These are phyloP conservation scores for Thalassophryne amazonica DNA, from an alignment of 2,797 vertebrate genomes.

Conservation along the genomic window DNA sequence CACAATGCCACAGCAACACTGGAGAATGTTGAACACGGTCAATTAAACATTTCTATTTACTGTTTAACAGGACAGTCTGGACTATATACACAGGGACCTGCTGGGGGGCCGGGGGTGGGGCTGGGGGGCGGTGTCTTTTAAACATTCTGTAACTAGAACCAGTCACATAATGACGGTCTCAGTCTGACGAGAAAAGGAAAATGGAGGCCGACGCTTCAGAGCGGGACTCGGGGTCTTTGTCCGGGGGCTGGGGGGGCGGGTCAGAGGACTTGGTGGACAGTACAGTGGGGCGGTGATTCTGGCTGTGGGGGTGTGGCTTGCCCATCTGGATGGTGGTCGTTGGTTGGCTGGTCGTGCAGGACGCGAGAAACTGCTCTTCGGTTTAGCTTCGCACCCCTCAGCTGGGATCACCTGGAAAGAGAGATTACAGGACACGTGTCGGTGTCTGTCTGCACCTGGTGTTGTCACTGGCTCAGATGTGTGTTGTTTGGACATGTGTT, in stretches of 20 bases:
- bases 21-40: conserved; percentile 45
- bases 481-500: too few species aligned
- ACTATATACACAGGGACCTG: conserved; percentile 59
- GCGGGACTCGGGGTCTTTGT: conserved; percentile 65
- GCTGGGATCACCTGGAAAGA: conserved; percentile 52
- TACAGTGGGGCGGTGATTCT: conserved; percentile 54
- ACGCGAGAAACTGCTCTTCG: conserved; percentile 86
- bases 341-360: conserved; percentile 92
- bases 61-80: conserved; percentile 23
- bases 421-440: neutral
- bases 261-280: conserved; percentile 55
- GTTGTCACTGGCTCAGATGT: too few species aligned
- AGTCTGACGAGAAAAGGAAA: conserved; percentile 73
- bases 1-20: conserved; percentile 62
- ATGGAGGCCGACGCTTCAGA: conserved; percentile 53
- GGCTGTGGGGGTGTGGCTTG: conserved; percentile 62
- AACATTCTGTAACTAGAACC: conserved; percentile 48
- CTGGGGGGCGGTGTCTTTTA: neutral
- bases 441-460: neutral
- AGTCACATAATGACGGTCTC: conserved; percentile 82
- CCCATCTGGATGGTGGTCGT: conserved; percentile 94
- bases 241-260: conserved; percentile 51
- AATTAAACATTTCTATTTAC: conserved; percentile 20
- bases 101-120: neutral
- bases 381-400: conserved; percentile 42